A percentile compares a stretch with the other conserved stretches of the same genome.
phyloP scores from a whole-genome alignment of 2,888 invertebrate species.

The Lycocerus yunnanus region DNA sequence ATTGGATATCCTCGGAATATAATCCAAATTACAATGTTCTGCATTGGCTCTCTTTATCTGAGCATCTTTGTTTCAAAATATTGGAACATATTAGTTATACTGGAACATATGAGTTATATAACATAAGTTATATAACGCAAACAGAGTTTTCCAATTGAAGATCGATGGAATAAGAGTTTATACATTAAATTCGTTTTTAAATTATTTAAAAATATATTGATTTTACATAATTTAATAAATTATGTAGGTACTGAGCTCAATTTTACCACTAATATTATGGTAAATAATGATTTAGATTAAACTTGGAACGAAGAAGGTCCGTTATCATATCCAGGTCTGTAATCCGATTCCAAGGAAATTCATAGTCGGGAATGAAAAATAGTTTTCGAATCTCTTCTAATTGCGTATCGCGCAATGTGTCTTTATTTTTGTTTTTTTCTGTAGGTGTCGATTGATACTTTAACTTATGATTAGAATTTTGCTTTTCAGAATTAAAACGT shows the following conservation, averaged over 20 bases:
- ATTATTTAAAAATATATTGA: too few species aligned
- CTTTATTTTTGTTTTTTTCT: not conserved
- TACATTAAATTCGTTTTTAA: not conserved
- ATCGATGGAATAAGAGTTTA: not conserved
- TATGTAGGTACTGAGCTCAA: not conserved
- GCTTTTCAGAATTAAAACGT: not conserved
- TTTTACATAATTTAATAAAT: not conserved
- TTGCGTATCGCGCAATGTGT: conserved; percentile 30
- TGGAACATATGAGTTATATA: too few species aligned
- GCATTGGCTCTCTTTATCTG: not conserved
- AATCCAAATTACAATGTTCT: not conserved
- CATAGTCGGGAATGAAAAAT: conserved; percentile 54
- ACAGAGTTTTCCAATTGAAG: too few species aligned
- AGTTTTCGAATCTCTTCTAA: conserved; percentile 49
- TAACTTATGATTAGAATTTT: not conserved
- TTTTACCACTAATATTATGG: not conserved
- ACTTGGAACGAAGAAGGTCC: conserved; percentile 53
- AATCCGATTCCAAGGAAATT: conserved; percentile 51
- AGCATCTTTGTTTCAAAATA: not conserved
- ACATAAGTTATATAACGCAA: too few species aligned
- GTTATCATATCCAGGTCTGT: conserved; percentile 51
- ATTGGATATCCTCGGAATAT: not conserved
- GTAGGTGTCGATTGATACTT: not conserved
- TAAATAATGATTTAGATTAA: conserved; percentile 26
- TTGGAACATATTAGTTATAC: too few species aligned